phyloP scores from a whole-genome alignment of 2,888 invertebrate species.

The Nebria salina region DNA sequence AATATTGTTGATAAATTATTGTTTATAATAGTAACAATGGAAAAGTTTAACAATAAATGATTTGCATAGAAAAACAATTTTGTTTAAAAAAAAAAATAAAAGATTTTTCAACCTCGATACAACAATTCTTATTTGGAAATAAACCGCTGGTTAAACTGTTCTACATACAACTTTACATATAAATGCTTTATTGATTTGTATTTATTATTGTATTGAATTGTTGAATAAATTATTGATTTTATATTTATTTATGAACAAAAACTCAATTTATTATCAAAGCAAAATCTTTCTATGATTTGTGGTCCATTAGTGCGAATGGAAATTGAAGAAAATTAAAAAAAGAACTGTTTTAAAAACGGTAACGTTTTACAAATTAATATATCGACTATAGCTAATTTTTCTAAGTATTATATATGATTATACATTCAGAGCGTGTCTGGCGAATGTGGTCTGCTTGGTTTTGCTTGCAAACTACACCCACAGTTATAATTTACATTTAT shows the following conservation, averaged over 20 bases:
- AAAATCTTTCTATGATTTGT: too few species aligned
- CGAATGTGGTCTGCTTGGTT: background rate
- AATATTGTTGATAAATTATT: too few species aligned
- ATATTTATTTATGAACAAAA: too few species aligned
- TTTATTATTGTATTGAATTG: too few species aligned
- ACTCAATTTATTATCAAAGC: too few species aligned
- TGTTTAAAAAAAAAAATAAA: too few species aligned
- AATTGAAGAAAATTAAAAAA: too few species aligned
- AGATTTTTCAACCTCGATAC: background rate
- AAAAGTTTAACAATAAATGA: background rate
- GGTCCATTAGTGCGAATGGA: too few species aligned
- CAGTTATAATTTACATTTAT: background rate
- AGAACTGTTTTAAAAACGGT: too few species aligned
- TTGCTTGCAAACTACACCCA: slow-evolving; percentile 12
- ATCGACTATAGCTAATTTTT: background rate
- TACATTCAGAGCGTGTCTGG: slow-evolving; percentile 25
- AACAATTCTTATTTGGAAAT: background rate
- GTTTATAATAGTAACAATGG: background rate
- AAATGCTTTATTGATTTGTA: background rate
- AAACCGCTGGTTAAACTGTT: background rate
- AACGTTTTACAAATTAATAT: too few species aligned
- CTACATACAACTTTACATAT: background rate
- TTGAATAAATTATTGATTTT: too few species aligned
- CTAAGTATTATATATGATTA: background rate
- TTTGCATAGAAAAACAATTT: too few species aligned